Base-by-base conservation (phyloP, 2,888 invertebrate genomes). In the Dasypolia templi region DNA sequence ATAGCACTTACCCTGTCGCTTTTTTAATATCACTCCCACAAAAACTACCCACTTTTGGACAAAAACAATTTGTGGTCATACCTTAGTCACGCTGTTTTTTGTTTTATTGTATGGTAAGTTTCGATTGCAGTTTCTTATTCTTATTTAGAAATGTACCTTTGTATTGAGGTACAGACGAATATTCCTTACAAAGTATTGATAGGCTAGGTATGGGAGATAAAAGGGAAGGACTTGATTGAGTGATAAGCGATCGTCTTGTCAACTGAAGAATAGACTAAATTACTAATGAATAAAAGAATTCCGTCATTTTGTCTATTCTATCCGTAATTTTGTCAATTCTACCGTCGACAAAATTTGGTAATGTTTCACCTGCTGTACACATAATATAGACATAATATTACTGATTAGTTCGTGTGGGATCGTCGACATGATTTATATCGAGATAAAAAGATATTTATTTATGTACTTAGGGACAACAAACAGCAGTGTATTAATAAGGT, bases 21-120 rank as follows among this genome's bases (percentile, higher is more conserved):
- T 95, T 95, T 95, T 95, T 95, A 95, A 95, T 95, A 95, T 90
- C 86, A 88, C 83, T 86, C 87, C 85, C 88, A 88, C 88, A 93
- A 94, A 93, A 94, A 92, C 89, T 85, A 88, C 79, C 89, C 92
- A 90, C 75, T 89, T 84, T 86, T 79, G 85, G 86, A 78, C 89
- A 91, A 92, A 94, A 94, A 94, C 93, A 93, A 94, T 94, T 91
- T 93, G 92, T 90, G 88, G 84, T 79, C 77, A 58, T 78, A 64
- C 77, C 80, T 89, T 89, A 88, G 90, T 86, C 84, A 88, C 88
- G 87, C 81, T 82, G 70, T 83, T 86, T 89, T 89, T 88, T 84
- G 85, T 86, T 68, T 79, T 85, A 82, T 89, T 89, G 88, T 89
- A 88, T 90, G 87, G 83, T 79, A 76, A 83, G 64, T 76, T 62